Evolutionary conservation across 2,888 invertebrate species (phyloP).

Genomic region (Baronia brevicornis): DNA sequence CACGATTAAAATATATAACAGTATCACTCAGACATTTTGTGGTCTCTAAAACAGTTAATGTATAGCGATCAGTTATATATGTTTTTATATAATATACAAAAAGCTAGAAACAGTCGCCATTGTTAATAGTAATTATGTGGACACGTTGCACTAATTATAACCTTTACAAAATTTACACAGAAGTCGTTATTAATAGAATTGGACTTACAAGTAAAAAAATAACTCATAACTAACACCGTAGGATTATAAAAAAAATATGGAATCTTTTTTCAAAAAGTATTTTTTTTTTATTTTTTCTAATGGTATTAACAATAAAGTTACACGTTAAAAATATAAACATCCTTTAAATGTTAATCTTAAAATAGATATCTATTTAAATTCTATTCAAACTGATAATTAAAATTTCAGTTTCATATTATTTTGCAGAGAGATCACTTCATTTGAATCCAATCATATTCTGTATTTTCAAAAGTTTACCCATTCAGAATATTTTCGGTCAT

Average conservation of each 20-base stretch:
- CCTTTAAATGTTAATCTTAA: constrained; percentile 33
- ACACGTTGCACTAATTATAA: constrained; percentile 24
- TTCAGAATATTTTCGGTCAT: not conserved
- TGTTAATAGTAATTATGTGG: constrained; percentile 17
- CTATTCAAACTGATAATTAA: constrained; percentile 22
- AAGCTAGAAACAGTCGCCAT: constrained; percentile 24
- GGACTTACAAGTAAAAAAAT: constrained; percentile 30
- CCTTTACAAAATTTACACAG: constrained; percentile 68
- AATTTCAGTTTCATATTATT: constrained; percentile 30
- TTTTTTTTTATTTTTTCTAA: constrained; percentile 24
- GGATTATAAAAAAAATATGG: constrained; percentile 50
- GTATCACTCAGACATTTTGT: constrained; percentile 43
- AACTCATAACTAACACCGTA: constrained; percentile 40
- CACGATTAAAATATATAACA: constrained; percentile 54
- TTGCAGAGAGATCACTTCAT: constrained; percentile 32
- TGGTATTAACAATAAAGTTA: constrained; percentile 24
- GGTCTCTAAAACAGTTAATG: constrained; percentile 26
- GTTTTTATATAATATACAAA: constrained; percentile 40
- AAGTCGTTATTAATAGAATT: constrained; percentile 30
- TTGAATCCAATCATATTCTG: constrained; percentile 1
- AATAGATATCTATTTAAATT: constrained; percentile 40
- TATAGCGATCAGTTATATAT: constrained; percentile 16
- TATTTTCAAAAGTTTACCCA: constrained; percentile 3
- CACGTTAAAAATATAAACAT: constrained; percentile 48
- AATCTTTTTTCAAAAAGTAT: constrained; percentile 39